These are phyloP conservation scores for Oscheius myriophilus DNA, from an alignment of 2,888 invertebrate species.

Conservation along the genomic window DNA sequence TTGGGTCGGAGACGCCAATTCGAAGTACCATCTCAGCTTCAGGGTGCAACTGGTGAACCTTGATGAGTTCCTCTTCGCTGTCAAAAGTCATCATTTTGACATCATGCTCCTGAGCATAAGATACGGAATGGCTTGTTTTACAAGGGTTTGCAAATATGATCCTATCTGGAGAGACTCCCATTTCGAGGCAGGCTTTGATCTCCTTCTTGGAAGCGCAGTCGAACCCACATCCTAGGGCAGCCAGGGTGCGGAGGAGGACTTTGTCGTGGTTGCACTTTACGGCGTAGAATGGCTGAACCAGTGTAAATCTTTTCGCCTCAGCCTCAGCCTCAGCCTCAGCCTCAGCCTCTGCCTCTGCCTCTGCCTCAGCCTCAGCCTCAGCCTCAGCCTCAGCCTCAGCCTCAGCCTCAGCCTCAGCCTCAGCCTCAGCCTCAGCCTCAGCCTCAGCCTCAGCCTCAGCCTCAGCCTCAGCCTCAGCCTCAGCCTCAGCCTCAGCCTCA, in stretches of 20 bases:
- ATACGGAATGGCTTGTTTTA: constrained; percentile 66
- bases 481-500: too few species aligned
- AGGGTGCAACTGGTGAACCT: constrained; percentile 57
- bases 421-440: too few species aligned
- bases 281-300: constrained; percentile 74
- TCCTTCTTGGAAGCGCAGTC: constrained; percentile 91
- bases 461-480: too few species aligned
- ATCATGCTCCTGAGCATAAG: constrained; percentile 58
- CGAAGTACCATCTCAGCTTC: constrained; percentile 80
- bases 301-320: too few species aligned
- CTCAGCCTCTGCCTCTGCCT: too few species aligned
- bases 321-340: too few species aligned
- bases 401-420: too few species aligned
- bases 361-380: too few species aligned
- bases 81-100: constrained; percentile 69
- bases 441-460: too few species aligned
- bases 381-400: too few species aligned
- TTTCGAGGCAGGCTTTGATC: constrained; percentile 50
- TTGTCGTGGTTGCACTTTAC: constrained; percentile 95
- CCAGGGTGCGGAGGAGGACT: constrained; percentile 84
- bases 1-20: constrained; percentile 81
- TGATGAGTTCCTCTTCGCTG: constrained; percentile 62
- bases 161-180: constrained; percentile 44
- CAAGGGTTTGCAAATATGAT: constrained; percentile 70
- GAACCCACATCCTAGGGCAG: constrained; percentile 85